Conservation (phyloP, 2,797 vertebrate species). For the Merluccius polli region DNA sequence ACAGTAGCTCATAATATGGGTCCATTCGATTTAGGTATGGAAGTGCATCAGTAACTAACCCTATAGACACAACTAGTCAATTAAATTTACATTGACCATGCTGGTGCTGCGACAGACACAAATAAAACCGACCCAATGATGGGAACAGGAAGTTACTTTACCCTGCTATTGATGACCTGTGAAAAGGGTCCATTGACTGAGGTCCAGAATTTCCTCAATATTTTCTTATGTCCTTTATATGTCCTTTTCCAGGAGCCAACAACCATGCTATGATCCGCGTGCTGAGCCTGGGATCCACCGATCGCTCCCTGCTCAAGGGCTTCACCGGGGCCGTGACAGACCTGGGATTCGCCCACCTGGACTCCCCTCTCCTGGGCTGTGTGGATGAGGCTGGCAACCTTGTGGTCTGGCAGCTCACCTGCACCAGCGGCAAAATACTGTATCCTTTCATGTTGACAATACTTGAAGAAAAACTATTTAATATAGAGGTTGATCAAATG, state of each 20-base stretch:
- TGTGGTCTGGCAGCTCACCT: conserved; percentile 93
- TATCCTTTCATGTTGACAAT: conserved; percentile 73
- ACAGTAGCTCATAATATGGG: too few species aligned
- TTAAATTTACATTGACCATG: too few species aligned
- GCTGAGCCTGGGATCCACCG: conserved; percentile 83
- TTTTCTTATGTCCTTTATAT: not conserved
- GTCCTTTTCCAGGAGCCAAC: conserved; percentile 78
- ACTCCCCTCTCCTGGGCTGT: conserved; percentile 91
- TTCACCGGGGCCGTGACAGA: conserved; percentile 93
- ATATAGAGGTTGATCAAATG: not conserved
- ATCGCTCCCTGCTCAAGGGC: conserved; percentile 92
- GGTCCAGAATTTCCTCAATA: not conserved
- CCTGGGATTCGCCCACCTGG: conserved; percentile 96
- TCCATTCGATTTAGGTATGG: too few species aligned
- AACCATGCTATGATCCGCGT: conserved; percentile 94
- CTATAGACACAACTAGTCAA: too few species aligned
- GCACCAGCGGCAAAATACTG: conserved; percentile 88
- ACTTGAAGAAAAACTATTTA: not conserved
- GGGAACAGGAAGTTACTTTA: too few species aligned
- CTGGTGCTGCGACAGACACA: too few species aligned
- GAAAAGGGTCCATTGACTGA: not conserved
- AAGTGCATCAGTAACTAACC: too few species aligned
- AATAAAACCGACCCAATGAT: too few species aligned
- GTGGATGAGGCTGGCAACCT: conserved; percentile 95
- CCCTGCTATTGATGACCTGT: too few species aligned